Base-by-base conservation (phyloP, 2,113 vertebrate species). In the Synodontis membranacea region DNA sequence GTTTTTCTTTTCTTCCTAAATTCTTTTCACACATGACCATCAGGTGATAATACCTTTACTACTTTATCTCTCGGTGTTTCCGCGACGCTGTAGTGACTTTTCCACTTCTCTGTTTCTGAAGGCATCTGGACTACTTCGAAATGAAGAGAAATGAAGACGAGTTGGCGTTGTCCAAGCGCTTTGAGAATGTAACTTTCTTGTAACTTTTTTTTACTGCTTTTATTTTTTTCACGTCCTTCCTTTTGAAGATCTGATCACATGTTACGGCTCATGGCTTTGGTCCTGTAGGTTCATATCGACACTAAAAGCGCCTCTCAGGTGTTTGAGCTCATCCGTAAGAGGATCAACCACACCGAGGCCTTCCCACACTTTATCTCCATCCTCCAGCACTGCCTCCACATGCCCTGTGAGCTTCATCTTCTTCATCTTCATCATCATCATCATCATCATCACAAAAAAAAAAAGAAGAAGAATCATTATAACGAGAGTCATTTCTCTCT, bases 381-480 rank as follows among this genome's bases (percentile, higher is more conserved):
- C 91, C 94, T 99, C 89, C 97, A 99, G 91, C 98, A 99, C 94
- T 99, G 98, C 92, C 97, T 99, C 91, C 97, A 99, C 87, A 99
- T 99, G 98, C 98, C 98, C 94, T 97, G 98, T 99, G 91, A 97
- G 98, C 96, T n/a, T n/a, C n/a, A n/a, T n/a, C n/a, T n/a, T n/a
- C n/a, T n/a, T n/a, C n/a, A n/a, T n/a, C n/a, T n/a, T n/a, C 37
- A 34, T 12, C 2, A 21, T 23, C 28, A 0, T 14, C 34, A 5
- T 7, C 48, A 9, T 3, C 48, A 9, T 3, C n/a, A 44, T 6
- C 28, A 48, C 0, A 44, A 28, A 4, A 28, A 75, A 8, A 28
- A 74, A 2, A 17, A 46, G 4, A 44, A 42, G 25, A 25, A 42
- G 42, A 2, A 11, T 25, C 0, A 44, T 46, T 14, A 46, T 28